Evolutionary conservation across 2,888 invertebrate genomes (phyloP).

Genomic region (Osmoderma eremita): DNA sequence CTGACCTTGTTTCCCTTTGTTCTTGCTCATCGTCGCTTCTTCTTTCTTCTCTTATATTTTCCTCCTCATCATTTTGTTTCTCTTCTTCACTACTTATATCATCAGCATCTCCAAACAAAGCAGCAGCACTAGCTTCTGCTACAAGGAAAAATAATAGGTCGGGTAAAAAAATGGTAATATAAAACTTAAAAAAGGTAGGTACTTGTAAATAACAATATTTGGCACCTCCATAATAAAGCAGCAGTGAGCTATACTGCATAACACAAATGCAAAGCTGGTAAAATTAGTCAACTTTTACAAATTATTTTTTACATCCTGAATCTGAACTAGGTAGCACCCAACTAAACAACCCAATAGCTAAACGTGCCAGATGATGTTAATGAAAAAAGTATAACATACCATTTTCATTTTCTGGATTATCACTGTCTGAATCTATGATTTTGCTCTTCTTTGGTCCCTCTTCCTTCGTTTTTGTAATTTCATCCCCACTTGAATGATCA

Average conservation of each 20-base stretch:
- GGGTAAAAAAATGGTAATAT: too few relatives aligned
- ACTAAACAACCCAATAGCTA: too few relatives aligned
- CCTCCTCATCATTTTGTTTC: conserved; percentile 61
- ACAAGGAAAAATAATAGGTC: neutral
- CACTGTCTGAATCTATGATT: conserved; percentile 76
- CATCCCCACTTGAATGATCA: conserved; percentile 63
- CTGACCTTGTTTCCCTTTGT: conserved; percentile 62
- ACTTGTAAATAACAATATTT: too few relatives aligned
- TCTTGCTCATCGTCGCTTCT: conserved; percentile 56
- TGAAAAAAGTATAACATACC: conserved; percentile 38
- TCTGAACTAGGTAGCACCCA: too few relatives aligned
- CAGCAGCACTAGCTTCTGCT: conserved; percentile 76
- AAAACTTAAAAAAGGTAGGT: too few relatives aligned
- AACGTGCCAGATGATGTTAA: conserved; percentile 40
- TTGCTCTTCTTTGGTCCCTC: conserved; percentile 53
- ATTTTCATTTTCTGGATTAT: conserved; percentile 64
- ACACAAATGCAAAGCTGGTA: too few relatives aligned
- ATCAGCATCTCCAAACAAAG: conserved; percentile 92
- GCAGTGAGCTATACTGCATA: too few relatives aligned
- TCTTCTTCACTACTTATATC: conserved; percentile 92
- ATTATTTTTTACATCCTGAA: too few relatives aligned
- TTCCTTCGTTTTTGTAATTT: conserved; percentile 54
- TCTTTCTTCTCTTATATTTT: conserved; percentile 57
- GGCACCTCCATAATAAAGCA: too few relatives aligned
- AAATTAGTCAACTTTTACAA: too few relatives aligned